Base-by-base conservation (phyloP, 2,797 vertebrate genomes). In the Myotis findleyi region DNA sequence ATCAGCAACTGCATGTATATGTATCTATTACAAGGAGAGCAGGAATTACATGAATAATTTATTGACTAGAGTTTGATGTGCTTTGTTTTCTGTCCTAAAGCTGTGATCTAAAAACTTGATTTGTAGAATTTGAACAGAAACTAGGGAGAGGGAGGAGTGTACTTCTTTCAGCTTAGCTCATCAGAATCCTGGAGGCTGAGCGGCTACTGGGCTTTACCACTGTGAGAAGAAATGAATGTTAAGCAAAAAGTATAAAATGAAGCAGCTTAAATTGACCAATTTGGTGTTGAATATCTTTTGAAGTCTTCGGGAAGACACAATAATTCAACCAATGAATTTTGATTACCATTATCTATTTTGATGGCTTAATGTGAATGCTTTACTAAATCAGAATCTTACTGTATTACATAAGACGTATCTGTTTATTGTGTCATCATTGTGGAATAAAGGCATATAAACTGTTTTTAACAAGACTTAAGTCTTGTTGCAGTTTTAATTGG, bases 301-400 rank as follows among this genome's bases (percentile, higher is more conserved):
- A 96, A 91, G 41, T 91, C 80, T 95, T 95, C 17, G 4, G 53
- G 49, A 97, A 90, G 51, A 92, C 88, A 75, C 53, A 83, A 75
- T 90, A 92, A 97, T 66, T 59, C 53, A 96, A 41, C 36, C 71
- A 82, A 36, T 0, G 11, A 89, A 33, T 8, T 79, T 71, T 93
- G 79, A 38, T 96, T 12, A 77, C 47, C 23, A 73, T 88, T 83
- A n/a, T 91, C 79, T 89, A 80, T 92, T 71, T 84, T n/a, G 11
- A 27, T 72, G 21, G 9, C 3, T 69, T 81, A 49, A 51, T 55
- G 4, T 73, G 57, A 20, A 25, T 13, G 44, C 36, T 64, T 57
- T 47, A 49, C 23, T 85, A 69, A 88, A 57, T 90, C 12, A 76
- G 71, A 84, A 91, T 44, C 49, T 89, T 85, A 49, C 36, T 41